These are phyloP conservation scores for Camelus dromedarius DNA, from an alignment of 2,113 vertebrate species.

Conservation along the genomic window DNA sequence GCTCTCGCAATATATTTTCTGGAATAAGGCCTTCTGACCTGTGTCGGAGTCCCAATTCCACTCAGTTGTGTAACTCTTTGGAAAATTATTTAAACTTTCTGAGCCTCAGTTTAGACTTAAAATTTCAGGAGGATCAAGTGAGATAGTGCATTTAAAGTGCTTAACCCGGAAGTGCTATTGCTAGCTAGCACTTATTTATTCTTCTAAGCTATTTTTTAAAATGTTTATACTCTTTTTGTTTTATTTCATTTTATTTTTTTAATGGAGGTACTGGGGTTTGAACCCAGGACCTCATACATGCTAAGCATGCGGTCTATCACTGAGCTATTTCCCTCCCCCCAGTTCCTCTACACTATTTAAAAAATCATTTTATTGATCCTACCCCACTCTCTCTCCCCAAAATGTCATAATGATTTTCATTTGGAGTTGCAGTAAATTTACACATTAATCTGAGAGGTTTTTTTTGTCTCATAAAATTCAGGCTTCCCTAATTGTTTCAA, in stretches of 20 bases:
- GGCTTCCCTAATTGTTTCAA: not conserved
- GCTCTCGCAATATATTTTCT: not conserved
- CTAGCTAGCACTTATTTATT: not conserved
- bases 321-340: too few species aligned
- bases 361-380: not conserved
- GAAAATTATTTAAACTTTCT: not conserved
- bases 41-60: not conserved
- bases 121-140: not conserved
- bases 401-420: not conserved
- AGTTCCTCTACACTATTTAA: not conserved
- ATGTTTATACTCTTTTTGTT: too few species aligned
- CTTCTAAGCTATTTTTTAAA: not conserved
- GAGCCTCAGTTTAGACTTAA: not conserved
- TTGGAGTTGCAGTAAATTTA: not conserved
- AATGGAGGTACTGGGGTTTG: too few species aligned
- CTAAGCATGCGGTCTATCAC: too few species aligned
- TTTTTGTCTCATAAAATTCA: not conserved
- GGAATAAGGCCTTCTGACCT: not conserved
- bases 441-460: not conserved
- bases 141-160: not conserved
- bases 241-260: too few species aligned
- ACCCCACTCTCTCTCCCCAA: not conserved
- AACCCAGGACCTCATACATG: too few species aligned
- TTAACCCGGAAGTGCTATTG: not conserved
- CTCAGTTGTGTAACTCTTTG: not conserved